Conservation (phyloP, 2,113 vertebrate genomes). For the Ranitomeya imitator region DNA sequence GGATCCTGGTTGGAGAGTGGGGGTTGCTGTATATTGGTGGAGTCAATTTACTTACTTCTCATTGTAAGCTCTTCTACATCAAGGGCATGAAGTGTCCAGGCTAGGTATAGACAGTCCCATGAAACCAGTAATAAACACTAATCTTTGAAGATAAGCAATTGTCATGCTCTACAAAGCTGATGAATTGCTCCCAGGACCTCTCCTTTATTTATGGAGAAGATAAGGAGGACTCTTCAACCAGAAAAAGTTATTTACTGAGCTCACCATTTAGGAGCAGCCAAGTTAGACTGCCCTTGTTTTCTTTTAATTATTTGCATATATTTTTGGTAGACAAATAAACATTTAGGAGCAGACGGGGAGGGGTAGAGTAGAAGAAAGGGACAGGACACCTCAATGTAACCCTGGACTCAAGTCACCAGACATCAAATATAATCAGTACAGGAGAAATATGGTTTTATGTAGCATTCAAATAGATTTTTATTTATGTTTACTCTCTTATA, state of each 20-base stretch:
- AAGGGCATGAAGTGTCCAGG: background rate
- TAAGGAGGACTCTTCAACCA: slow-evolving; percentile 19
- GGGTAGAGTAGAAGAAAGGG: background rate
- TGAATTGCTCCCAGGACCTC: slow-evolving; percentile 52
- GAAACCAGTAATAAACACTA: slow-evolving; percentile 42
- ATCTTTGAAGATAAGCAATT: slow-evolving; percentile 40
- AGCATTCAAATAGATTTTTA: too few relatives aligned
- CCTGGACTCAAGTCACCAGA: background rate
- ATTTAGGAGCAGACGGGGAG: background rate
- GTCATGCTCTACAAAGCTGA: slow-evolving; percentile 34
- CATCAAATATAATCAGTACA: background rate
- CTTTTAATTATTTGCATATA: slow-evolving; percentile 55
- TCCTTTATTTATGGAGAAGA: slow-evolving; percentile 49
- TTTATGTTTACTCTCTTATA: too few relatives aligned
- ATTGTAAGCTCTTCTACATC: background rate
- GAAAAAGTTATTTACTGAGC: slow-evolving; percentile 7
- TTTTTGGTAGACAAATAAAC: slow-evolving; percentile 37
- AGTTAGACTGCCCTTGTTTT: slow-evolving; percentile 24
- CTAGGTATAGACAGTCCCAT: slow-evolving; percentile 1
- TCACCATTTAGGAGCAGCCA: background rate
- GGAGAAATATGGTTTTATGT: background rate
- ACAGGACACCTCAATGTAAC: background rate
- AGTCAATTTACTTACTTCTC: background rate
- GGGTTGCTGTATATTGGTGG: background rate
- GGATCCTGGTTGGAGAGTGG: background rate